Evolutionary conservation across 2,113 vertebrate species (phyloP).

Genomic region (Nycticebus coucang): DNA sequence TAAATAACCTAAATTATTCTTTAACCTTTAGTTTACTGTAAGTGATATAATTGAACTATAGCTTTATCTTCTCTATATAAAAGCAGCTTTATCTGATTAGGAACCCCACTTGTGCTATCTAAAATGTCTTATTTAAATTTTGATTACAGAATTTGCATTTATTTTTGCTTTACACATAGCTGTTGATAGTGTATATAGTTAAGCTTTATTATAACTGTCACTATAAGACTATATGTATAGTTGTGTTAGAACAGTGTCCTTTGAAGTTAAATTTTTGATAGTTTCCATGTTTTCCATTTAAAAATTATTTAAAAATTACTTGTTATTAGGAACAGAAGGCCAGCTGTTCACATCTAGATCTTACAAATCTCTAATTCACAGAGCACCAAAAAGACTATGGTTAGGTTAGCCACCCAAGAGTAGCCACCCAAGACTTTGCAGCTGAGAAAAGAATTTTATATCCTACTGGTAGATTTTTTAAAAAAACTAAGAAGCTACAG

Average conservation of each 20-base stretch:
- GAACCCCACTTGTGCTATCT: background rate
- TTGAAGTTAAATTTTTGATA: background rate
- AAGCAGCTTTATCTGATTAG: background rate
- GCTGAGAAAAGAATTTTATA: background rate
- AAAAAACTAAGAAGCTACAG: background rate
- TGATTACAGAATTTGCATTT: background rate
- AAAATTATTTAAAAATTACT: background rate
- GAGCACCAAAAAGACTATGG: background rate
- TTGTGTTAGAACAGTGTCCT: background rate
- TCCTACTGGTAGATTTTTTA: background rate
- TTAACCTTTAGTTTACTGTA: background rate
- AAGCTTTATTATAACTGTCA: background rate
- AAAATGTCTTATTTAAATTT: background rate
- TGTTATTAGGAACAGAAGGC: background rate
- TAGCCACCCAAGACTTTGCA: background rate
- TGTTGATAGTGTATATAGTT: background rate
- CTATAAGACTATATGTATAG: background rate
- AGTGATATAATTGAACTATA: background rate
- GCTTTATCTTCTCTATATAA: constrained; percentile 16
- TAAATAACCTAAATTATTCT: background rate
- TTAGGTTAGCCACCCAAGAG: too few species aligned
- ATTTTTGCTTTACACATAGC: background rate
- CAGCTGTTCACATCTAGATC: background rate
- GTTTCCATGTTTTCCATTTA: background rate
- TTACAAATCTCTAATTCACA: background rate